Evolutionary conservation across 1,140 invertebrate genomes (phyloP).

Genomic region (Neoseiulus cucumeris): DNA sequence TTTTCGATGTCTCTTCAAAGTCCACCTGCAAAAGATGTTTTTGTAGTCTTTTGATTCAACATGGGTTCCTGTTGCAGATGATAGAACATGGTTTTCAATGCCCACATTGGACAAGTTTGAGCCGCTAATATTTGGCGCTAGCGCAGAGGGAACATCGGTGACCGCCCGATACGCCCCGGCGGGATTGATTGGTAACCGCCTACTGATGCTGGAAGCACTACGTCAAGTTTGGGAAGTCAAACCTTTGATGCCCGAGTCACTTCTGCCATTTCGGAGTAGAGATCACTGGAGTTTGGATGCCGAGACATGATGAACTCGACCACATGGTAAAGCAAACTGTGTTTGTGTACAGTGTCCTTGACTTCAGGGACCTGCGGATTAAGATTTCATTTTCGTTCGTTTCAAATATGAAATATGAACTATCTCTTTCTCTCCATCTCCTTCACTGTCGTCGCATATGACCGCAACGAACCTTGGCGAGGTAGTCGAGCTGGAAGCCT

Average conservation of each 20-base stretch:
- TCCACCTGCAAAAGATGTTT: conserved; percentile 43
- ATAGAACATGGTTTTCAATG: too few species aligned
- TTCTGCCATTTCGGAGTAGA: conserved; percentile 90
- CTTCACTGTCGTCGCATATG: too few species aligned
- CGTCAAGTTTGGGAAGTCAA: conserved; percentile 7
- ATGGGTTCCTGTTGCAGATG: background rate
- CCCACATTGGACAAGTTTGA: too few species aligned
- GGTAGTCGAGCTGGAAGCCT: conserved; percentile 93
- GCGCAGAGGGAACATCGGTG: too few species aligned
- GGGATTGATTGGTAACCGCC: too few species aligned
- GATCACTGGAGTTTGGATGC: conserved; percentile 75
- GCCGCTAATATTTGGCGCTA: too few species aligned
- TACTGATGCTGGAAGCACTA: too few species aligned
- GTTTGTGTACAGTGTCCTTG: conserved; percentile 96
- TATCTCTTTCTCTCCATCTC: too few species aligned
- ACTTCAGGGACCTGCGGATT: conserved; percentile 57
- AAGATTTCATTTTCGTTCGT: too few species aligned
- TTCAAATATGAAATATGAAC: too few species aligned
- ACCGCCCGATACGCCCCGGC: too few species aligned
- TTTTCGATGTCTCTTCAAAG: conserved; percentile 65
- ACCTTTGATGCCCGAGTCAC: conserved; percentile 64
- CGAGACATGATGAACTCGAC: conserved; percentile 94
- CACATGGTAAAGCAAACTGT: conserved; percentile 86
- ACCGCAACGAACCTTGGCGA: conserved; percentile 54
- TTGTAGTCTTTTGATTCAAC: background rate